Base-by-base conservation (phyloP, 2,113 vertebrate genomes). In the Morone chrysops region DNA sequence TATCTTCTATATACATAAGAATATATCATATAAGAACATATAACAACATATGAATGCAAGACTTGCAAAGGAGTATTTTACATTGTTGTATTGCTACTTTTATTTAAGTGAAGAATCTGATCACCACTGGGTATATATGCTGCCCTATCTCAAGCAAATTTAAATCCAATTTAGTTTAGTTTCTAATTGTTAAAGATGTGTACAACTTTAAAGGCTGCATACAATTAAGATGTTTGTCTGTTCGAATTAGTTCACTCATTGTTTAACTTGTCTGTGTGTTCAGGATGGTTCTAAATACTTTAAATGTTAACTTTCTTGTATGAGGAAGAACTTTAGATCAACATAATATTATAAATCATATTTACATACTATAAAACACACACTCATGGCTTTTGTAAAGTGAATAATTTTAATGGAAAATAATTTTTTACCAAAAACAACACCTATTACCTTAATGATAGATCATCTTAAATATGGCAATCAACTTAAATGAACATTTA, bases 401-500 rank as follows among this genome's bases (percentile, higher is more conserved):
- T 17, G 14, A 73, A 48, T 78, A 13, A 20, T 45, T 57, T 53
- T 65, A 11, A 70, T 48, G 10, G 11, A 70, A 18, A 81, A 56
- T 81, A 74, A 65, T 85, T 69, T 2, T 22, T 56, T 14, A 40
- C 61, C 22, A 76, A 61, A 56, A 60, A 66, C 65, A 59, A 68
- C 2, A 57, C 62, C 56, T 76, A 18, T 18, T 68, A 69, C 7
- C 80, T 72, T 54, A 22, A 62, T 22, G 56, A 82, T 56, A 13
- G 10, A 76, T 69, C 62, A 70, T 53, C 36, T 66, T n/a, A 65
- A 72, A 59, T 72, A 51, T 75, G 72, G 51, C 83, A 74, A 61
- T 90, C 72, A 82, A 38, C 40, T 56, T 45, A 82, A 77, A 82
- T 84, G 13, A 86, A 74, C 13, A 17, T 75, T 80, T 85, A 66